Evolutionary conservation across 1,140 invertebrate genomes (phyloP).

Genomic region (Drosophila varians): DNA sequence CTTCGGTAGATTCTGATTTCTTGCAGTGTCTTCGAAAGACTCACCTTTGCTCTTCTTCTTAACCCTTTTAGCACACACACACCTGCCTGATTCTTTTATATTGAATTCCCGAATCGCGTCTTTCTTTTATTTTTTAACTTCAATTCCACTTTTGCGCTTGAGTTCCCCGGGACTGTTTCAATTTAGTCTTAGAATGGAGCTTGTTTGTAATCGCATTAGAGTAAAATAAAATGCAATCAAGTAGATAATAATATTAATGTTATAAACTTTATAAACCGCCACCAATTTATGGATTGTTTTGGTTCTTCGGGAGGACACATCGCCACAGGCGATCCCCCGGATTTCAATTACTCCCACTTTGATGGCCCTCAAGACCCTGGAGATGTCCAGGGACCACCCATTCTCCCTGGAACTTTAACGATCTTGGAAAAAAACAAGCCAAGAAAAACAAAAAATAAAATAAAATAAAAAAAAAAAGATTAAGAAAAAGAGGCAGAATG

Average conservation of each 20-base stretch:
- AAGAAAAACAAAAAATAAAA: not conserved
- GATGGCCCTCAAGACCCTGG: conserved; percentile 12
- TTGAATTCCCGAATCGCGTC: not conserved
- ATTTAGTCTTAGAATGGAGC: conserved; percentile 16
- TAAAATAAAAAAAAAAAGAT: not conserved
- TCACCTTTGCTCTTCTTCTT: conserved; percentile 8
- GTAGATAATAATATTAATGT: no score
- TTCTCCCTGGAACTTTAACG: conserved; percentile 21
- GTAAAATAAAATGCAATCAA: conserved; percentile 20
- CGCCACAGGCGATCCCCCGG: not conserved
- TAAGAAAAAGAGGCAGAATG: not conserved
- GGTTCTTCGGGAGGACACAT: not conserved
- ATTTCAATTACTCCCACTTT: conserved; percentile 17
- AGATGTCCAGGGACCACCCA: conserved; percentile 11
- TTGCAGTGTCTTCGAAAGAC: not conserved
- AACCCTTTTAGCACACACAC: not conserved
- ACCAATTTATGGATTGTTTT: conserved; percentile 8
- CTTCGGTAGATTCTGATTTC: not conserved
- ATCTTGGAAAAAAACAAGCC: conserved; percentile 27
- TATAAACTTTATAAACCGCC: not conserved
- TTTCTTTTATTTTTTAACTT: conserved; percentile 30
- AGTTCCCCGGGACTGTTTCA: conserved; percentile 52
- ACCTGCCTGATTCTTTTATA: conserved; percentile 10
- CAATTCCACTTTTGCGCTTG: conserved; percentile 56
- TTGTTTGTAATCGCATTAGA: conserved; percentile 49